These are phyloP conservation scores for Zoanthus sociatus DNA, from an alignment of 92 coral and sea anemone species.

Conservation along the genomic window DNA sequence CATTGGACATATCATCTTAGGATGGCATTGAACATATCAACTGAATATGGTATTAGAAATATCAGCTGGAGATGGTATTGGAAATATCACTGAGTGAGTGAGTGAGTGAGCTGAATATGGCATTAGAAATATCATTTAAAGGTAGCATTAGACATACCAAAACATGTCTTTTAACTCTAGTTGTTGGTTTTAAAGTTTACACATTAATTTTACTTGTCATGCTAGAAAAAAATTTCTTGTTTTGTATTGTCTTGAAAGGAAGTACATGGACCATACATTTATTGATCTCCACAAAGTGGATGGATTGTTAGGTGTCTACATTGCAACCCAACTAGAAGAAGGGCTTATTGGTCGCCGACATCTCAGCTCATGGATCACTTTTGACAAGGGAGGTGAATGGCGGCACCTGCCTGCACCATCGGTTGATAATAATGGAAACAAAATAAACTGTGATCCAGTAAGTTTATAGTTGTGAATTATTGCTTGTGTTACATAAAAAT, in stretches of 20 bases:
- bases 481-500: not conserved
- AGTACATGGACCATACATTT: constrained; percentile 79
- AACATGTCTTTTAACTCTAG: too few species aligned
- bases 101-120: too few species aligned
- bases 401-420: constrained; percentile 70
- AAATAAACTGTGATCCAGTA: constrained; percentile 75
- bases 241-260: constrained; percentile 53
- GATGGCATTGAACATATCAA: too few species aligned
- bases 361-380: constrained; percentile 77
- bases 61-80: too few species aligned
- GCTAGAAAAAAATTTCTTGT: constrained; percentile 7
- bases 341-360: constrained; percentile 80
- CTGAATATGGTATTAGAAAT: too few species aligned
- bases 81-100: too few species aligned
- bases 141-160: too few species aligned
- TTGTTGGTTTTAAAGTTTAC: not conserved
- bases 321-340: constrained; percentile 84
- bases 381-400: constrained; percentile 94
- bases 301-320: constrained; percentile 89
- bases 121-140: not conserved
- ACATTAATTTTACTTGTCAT: not conserved
- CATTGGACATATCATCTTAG: too few species aligned
- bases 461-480: constrained; percentile 37
- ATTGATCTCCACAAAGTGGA: constrained; percentile 93
- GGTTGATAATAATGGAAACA: constrained; percentile 62